A percentile compares a stretch with the other conserved stretches of the same genome.
These are phyloP conservation scores for Anableps anableps DNA, from an alignment of 2,797 vertebrate genomes.

Conservation along the genomic window DNA sequence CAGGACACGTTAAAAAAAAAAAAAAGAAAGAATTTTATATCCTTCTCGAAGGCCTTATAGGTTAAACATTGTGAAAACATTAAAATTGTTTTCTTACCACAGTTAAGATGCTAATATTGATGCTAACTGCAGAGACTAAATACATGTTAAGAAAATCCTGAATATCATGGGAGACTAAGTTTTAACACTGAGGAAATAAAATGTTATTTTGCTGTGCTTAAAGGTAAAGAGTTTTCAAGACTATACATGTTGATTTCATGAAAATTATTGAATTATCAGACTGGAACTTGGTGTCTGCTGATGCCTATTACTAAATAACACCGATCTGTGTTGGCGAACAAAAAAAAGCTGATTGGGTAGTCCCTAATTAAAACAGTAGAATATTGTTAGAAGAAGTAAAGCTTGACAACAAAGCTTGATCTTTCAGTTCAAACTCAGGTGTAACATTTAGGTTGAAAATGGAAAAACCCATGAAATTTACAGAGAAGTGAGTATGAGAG, in stretches of 20 bases:
- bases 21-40: background rate
- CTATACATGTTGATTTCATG: background rate
- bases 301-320: background rate
- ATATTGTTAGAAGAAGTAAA: constrained; percentile 8
- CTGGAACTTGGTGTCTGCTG: background rate
- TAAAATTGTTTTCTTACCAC: background rate
- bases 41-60: too few species aligned
- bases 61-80: background rate
- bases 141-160: background rate
- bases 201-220: background rate
- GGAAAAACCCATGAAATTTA: constrained; percentile 40
- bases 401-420: constrained; percentile 18
- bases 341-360: background rate
- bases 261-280: background rate
- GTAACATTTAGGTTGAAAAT: constrained; percentile 40
- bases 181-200: background rate
- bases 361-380: background rate
- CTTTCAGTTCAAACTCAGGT: constrained; percentile 22
- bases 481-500: constrained; percentile 35
- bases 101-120: background rate
- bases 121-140: background rate
- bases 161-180: background rate
- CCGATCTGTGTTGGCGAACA: background rate
- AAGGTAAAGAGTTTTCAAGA: background rate
- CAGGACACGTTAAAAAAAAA: too few species aligned